Conservation (phyloP, 2,888 invertebrate genomes). For the Abscondita cerata region DNA sequence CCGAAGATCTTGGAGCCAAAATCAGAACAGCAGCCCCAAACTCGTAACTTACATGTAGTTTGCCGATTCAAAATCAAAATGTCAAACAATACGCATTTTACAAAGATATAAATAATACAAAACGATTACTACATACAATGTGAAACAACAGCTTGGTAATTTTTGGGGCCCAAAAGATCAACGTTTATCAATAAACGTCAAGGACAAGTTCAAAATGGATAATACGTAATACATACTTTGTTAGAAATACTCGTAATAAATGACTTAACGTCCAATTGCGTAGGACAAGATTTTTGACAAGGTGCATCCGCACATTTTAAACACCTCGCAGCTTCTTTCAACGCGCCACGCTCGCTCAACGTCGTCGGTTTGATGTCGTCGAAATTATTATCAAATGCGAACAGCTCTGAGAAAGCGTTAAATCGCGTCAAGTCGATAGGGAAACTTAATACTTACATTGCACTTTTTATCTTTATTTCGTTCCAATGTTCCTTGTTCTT, state of each 20-base stretch:
- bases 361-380: conserved; percentile 98
- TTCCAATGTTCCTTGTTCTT: conserved; percentile 91
- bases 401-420: conserved; percentile 72
- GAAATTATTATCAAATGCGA: conserved; percentile 83
- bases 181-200: no score
- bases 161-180: no score
- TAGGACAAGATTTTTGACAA: conserved; percentile 98
- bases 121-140: no score
- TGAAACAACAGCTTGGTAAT: no score
- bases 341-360: conserved; percentile 91
- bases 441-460: conserved; percentile 73
- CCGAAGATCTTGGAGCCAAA: no score
- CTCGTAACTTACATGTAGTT: no score
- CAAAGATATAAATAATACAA: no score
- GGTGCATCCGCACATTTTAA: conserved; percentile 96
- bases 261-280: conserved; percentile 94
- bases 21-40: no score
- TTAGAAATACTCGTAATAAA: conserved; percentile 97
- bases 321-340: conserved; percentile 88
- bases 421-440: no score
- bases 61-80: no score
- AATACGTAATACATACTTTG: conserved; percentile 80
- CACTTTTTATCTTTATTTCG: conserved; percentile 87
- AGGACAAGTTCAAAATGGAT: no score
- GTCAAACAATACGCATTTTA: no score